A percentile compares a stretch with the other conserved stretches of the same genome.
phyloP scores from a whole-genome alignment of 2,113 vertebrate species.

The Mesoclemmys tuberculata region DNA sequence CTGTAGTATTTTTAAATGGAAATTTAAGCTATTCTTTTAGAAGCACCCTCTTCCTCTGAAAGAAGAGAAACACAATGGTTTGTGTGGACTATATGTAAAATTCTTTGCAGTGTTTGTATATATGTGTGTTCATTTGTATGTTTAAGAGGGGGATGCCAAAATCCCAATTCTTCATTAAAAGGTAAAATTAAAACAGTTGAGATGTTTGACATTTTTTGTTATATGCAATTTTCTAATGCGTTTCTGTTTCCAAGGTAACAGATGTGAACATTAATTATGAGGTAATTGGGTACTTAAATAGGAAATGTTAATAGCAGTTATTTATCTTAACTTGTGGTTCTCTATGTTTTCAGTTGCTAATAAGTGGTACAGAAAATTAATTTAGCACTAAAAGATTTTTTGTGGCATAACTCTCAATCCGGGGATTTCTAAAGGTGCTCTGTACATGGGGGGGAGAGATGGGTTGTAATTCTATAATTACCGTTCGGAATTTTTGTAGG shows the following conservation, averaged over 20 bases:
- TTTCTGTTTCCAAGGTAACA: conserved; percentile 23
- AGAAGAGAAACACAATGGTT: background rate
- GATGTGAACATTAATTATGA: conserved; percentile 19
- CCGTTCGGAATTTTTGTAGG: conserved; percentile 29
- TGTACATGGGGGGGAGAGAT: background rate
- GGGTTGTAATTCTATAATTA: conserved; percentile 20
- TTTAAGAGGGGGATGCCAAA: background rate
- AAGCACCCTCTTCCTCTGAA: background rate
- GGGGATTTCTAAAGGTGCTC: conserved; percentile 14
- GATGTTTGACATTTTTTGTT: background rate
- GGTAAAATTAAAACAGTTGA: background rate
- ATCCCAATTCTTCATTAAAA: background rate
- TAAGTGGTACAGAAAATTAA: conserved; percentile 28
- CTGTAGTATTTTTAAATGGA: background rate
- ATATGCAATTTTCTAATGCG: background rate
- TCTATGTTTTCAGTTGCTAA: background rate
- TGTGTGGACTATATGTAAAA: background rate
- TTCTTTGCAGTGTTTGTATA: background rate
- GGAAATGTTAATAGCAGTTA: background rate
- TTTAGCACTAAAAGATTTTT: background rate
- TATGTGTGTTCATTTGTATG: background rate
- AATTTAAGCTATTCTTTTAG: background rate
- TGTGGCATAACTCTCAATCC: background rate
- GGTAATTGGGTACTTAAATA: conserved; percentile 18
- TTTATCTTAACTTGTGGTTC: conserved; percentile 19